Conservation (phyloP, 2,888 invertebrate genomes). For the Gisinianus flammeolus region DNA sequence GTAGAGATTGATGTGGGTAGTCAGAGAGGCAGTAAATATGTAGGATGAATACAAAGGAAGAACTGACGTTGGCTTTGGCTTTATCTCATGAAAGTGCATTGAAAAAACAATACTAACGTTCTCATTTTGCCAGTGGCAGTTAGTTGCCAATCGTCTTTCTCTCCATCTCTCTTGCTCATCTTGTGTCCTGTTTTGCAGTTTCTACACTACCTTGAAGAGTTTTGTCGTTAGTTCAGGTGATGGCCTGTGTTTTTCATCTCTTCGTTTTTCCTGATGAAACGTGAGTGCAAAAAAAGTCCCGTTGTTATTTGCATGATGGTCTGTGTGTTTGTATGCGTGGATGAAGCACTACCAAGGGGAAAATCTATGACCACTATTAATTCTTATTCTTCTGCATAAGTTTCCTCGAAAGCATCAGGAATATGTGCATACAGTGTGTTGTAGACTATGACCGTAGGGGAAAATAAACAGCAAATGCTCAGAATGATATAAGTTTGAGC, state of each 20-base stretch:
- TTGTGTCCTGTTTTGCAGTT: background rate
- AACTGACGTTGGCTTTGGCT: background rate
- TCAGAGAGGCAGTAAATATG: background rate
- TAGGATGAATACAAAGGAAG: slow-evolving; percentile 9
- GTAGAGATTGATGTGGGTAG: slow-evolving; percentile 12
- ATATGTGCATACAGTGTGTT: background rate
- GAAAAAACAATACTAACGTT: slow-evolving; percentile 19
- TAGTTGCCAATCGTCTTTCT: background rate
- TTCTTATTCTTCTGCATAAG: background rate
- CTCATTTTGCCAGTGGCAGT: slow-evolving; percentile 25
- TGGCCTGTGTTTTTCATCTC: background rate
- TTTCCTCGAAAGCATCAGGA: background rate
- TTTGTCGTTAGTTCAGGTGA: slow-evolving; percentile 10
- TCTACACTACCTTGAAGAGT: background rate
- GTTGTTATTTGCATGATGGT: slow-evolving; percentile 25
- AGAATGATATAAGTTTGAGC: slow-evolving; percentile 4
- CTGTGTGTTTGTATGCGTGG: background rate
- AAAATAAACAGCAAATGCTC: background rate
- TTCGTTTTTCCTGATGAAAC: slow-evolving; percentile 15
- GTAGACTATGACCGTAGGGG: background rate
- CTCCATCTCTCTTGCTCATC: background rate
- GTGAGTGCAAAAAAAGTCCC: slow-evolving; percentile 14
- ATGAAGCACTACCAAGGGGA: background rate
- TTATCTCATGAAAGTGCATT: background rate
- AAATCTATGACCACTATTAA: background rate